Evolutionary conservation across 2,888 invertebrate genomes (phyloP).

Genomic region (Thalpophila matura): DNA sequence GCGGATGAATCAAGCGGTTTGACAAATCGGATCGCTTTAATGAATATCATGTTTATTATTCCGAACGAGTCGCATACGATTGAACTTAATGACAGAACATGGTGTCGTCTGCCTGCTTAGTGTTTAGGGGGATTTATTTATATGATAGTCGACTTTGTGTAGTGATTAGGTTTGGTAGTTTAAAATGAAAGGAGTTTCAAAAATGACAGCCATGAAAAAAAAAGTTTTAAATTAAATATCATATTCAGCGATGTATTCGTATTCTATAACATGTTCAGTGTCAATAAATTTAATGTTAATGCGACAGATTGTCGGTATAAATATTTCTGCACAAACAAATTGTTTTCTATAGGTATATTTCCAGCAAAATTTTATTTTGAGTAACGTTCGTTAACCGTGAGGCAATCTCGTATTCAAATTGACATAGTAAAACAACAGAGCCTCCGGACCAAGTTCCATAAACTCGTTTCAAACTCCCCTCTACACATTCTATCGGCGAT

Average conservation of each 20-base stretch:
- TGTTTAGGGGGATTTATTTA: not conserved
- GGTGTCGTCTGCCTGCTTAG: slow-evolving; percentile 44
- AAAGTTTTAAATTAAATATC: not conserved
- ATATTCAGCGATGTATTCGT: not conserved
- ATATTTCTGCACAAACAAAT: slow-evolving; percentile 38
- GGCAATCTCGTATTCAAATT: slow-evolving; percentile 89
- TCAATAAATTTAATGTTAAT: slow-evolving; percentile 46
- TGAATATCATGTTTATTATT: slow-evolving; percentile 71
- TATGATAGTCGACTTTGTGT: slow-evolving; percentile 10
- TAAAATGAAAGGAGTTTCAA: not conserved
- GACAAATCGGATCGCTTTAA: slow-evolving; percentile 71
- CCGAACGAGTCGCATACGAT: slow-evolving; percentile 60
- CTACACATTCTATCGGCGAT: slow-evolving; percentile 91
- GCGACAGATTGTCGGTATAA: slow-evolving; percentile 31
- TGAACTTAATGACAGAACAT: slow-evolving; percentile 55
- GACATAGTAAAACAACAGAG: slow-evolving; percentile 90
- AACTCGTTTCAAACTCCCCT: slow-evolving; percentile 89
- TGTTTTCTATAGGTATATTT: slow-evolving; percentile 37
- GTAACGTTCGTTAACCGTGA: slow-evolving; percentile 69
- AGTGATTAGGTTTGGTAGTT: not conserved
- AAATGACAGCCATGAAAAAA: not conserved
- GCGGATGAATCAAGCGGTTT: slow-evolving; percentile 72
- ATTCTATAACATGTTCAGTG: slow-evolving; percentile 4
- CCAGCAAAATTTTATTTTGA: slow-evolving; percentile 59
- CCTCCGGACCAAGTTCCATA: slow-evolving; percentile 87